phyloP scores from a whole-genome alignment of 2,797 vertebrate genomes.

The Limnodromus scolopaceus region DNA sequence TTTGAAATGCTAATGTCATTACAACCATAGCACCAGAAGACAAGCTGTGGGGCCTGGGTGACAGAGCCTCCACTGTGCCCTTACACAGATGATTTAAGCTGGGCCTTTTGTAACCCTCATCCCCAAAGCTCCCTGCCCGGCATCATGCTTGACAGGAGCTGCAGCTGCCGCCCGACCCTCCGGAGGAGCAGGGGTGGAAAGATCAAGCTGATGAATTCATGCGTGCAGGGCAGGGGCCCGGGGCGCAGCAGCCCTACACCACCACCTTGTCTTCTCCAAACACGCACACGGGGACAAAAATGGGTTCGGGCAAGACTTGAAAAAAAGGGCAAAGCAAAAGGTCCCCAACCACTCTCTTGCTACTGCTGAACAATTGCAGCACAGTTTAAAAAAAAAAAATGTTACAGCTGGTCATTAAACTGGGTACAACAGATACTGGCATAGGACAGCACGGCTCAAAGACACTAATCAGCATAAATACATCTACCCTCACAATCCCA shows the following conservation, averaged over 20 bases:
- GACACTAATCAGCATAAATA: background rate
- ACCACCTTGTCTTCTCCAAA: background rate
- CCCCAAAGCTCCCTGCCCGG: background rate
- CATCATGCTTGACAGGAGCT: slow-evolving; percentile 27
- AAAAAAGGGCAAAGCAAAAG: background rate
- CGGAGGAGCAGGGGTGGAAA: background rate
- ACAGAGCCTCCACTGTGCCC: slow-evolving; percentile 23
- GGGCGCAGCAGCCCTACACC: fast-evolving
- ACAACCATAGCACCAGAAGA: slow-evolving; percentile 53
- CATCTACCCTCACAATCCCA: background rate
- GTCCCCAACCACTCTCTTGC: background rate
- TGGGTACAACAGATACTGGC: background rate
- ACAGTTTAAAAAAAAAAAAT: background rate
- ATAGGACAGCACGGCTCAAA: fast-evolving
- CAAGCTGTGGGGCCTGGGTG: background rate
- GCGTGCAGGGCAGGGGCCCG: fast-evolving
- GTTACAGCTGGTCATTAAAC: background rate
- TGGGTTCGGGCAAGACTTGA: background rate
- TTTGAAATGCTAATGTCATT: slow-evolving; percentile 75
- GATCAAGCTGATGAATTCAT: slow-evolving; percentile 40
- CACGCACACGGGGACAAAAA: fast-evolving
- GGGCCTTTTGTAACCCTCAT: slow-evolving; percentile 20
- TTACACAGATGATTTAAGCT: slow-evolving; percentile 42
- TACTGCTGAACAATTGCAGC: background rate
- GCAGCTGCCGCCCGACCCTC: slow-evolving; percentile 47